Evolutionary conservation across 2,113 vertebrate species (phyloP).

Genomic region (Saiga tatarica): DNA sequence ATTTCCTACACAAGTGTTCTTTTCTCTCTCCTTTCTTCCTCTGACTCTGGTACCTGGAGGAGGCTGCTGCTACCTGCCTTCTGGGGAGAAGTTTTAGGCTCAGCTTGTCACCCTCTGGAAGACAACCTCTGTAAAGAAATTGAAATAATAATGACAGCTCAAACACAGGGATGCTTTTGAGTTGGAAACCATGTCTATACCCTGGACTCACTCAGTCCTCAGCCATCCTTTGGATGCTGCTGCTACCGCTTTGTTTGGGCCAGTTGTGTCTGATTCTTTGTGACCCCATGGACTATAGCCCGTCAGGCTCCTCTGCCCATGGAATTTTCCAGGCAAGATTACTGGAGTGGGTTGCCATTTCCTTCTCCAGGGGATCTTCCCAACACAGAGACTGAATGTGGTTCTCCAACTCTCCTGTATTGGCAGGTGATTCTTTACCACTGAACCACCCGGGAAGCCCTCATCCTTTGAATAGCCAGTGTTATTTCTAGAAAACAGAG

Average conservation of each 20-base stretch:
- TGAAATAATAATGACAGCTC: accelerated
- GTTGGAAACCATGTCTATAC: background rate
- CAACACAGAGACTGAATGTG: background rate
- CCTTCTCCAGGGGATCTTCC: background rate
- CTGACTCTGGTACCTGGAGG: background rate
- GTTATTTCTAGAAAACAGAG: background rate
- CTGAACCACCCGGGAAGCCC: background rate
- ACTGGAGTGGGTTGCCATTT: background rate
- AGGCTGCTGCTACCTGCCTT: constrained; percentile 20
- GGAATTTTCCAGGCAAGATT: background rate
- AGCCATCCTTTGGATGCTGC: accelerated
- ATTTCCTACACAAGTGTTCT: background rate
- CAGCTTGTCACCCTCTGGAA: background rate
- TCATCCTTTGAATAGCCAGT: background rate
- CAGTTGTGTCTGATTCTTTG: background rate
- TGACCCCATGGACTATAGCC: background rate
- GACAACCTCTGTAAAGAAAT: too few relatives aligned
- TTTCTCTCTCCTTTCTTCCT: background rate
- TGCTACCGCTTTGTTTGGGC: background rate
- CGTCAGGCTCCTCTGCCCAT: background rate
- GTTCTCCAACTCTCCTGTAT: background rate
- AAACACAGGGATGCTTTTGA: accelerated
- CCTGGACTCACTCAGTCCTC: background rate
- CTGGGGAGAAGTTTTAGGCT: background rate
- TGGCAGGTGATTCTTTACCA: background rate